Percentiles rank a stretch among this genome's conserved stretches.
Conservation (phyloP, 2,888 invertebrate species). For the Sturmia bella region DNA sequence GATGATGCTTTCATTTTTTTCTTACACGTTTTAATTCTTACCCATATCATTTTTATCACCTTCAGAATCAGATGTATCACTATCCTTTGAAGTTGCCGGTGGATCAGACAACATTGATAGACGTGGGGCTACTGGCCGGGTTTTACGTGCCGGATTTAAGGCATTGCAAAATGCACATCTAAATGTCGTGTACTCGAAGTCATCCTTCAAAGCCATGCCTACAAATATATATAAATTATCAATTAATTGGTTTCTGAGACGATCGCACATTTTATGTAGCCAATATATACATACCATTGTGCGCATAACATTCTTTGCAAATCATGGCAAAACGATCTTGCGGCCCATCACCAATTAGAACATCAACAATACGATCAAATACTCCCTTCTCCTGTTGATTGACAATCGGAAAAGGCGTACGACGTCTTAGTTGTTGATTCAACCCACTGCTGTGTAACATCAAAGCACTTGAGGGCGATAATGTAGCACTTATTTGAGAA, state of each 20-base stretch:
- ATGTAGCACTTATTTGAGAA: neutral
- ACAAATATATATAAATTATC: conserved; percentile 20
- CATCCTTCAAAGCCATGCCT: conserved; percentile 89
- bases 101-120: conserved; percentile 67
- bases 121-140: conserved; percentile 89
- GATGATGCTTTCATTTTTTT: no score
- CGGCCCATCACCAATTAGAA: conserved; percentile 97
- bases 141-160: conserved; percentile 94
- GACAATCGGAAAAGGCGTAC: conserved; percentile 81
- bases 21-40: conserved; percentile 50
- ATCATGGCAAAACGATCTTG: conserved; percentile 97
- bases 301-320: conserved; percentile 93
- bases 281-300: conserved; percentile 90
- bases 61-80: conserved; percentile 74
- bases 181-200: conserved; percentile 90
- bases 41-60: conserved; percentile 72
- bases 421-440: conserved; percentile 75
- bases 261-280: neutral
- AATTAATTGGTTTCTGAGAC: no score
- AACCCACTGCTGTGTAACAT: conserved; percentile 40
- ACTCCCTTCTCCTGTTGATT: conserved; percentile 87
- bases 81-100: conserved; percentile 46
- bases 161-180: conserved; percentile 94
- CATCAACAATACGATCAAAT: conserved; percentile 95
- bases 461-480: conserved; percentile 45